These are phyloP conservation scores for Drosophila silvestris DNA, from an alignment of 2,888 invertebrate species.

Conservation along the genomic window DNA sequence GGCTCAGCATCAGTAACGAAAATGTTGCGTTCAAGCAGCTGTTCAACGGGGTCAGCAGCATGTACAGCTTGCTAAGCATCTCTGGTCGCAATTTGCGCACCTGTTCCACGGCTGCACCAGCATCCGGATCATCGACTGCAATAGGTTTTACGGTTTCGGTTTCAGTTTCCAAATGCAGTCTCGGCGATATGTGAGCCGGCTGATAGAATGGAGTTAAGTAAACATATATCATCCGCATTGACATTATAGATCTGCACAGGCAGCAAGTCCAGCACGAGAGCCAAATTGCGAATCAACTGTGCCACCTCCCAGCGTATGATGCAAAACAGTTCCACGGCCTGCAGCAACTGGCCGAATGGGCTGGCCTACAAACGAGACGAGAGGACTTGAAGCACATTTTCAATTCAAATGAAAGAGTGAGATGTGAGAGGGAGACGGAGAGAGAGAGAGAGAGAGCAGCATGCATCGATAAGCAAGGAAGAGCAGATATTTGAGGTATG, in stretches of 20 bases:
- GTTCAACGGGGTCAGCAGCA: no score
- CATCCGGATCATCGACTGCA: no score
- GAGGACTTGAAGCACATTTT: background rate
- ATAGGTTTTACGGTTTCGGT: no score
- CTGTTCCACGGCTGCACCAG: no score
- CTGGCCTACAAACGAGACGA: slow-evolving; percentile 2
- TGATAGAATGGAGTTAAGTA: slow-evolving; percentile 43
- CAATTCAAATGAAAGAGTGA: no score
- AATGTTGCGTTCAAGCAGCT: no score
- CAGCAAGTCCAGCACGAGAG: background rate
- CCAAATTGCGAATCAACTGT: background rate
- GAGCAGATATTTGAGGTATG: background rate
- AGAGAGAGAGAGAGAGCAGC: background rate
- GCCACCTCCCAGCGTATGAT: slow-evolving; percentile 23
- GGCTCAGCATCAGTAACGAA: no score
- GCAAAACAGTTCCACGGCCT: slow-evolving; percentile 27
- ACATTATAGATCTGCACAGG: background rate
- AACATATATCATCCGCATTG: slow-evolving; percentile 38
- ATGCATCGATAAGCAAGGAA: background rate
- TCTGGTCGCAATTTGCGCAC: no score
- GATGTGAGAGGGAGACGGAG: background rate
- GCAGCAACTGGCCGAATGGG: background rate
- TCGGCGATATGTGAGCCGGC: slow-evolving; percentile 55
- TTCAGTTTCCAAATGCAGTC: slow-evolving; percentile 48
- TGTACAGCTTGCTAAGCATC: no score